Conservation (phyloP, 2,113 vertebrate species). For the Aramus guarauna region DNA sequence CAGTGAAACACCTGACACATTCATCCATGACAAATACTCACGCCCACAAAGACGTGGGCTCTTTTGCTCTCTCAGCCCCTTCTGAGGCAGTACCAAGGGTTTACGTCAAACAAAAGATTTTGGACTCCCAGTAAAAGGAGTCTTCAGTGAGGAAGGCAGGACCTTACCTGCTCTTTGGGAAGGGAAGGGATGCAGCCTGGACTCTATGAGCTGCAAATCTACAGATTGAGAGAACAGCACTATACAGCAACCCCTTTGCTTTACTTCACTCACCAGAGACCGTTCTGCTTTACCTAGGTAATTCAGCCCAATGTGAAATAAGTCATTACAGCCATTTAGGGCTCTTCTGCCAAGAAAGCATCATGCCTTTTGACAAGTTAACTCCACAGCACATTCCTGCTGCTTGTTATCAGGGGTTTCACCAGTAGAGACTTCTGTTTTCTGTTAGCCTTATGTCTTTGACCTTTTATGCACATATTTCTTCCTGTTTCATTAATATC, state of each 20-base stretch:
- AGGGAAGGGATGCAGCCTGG: neutral
- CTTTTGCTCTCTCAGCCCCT: neutral
- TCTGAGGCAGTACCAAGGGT: neutral
- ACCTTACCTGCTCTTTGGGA: neutral
- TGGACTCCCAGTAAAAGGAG: neutral
- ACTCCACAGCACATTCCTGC: neutral
- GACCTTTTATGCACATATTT: neutral
- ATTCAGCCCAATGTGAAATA: neutral
- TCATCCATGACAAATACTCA: neutral
- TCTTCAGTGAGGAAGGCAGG: neutral
- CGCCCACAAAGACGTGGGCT: neutral
- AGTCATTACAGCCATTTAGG: neutral
- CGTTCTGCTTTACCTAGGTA: neutral
- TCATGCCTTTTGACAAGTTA: neutral
- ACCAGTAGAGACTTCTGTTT: neutral
- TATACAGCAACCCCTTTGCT: neutral
- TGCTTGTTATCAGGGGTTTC: neutral
- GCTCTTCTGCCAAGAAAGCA: neutral
- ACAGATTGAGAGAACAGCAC: neutral
- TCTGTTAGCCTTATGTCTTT: neutral
- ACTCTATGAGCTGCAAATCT: neutral
- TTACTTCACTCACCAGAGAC: neutral
- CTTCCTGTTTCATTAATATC: conserved; percentile 12
- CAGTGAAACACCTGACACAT: neutral
- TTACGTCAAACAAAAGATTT: neutral